Evolutionary conservation across 2,888 invertebrate species (phyloP).

Genomic region (Trissoscelio sp.): DNA sequence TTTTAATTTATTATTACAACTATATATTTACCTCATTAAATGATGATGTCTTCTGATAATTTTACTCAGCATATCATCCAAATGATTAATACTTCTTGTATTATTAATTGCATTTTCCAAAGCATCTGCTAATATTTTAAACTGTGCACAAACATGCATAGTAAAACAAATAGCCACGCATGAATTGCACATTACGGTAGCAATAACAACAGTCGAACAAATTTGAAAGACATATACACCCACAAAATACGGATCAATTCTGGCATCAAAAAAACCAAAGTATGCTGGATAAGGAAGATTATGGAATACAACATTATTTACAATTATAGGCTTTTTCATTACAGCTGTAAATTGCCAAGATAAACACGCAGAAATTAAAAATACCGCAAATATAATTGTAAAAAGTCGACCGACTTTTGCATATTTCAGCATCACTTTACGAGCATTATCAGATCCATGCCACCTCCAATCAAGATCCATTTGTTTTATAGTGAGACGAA

Average conservation of each 20-base stretch:
- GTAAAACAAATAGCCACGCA: conserved; percentile 43
- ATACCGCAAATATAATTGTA: conserved; percentile 7
- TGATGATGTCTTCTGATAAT: conserved; percentile 28
- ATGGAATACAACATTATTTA: conserved; percentile 25
- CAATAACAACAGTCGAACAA: background rate
- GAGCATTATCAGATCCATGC: conserved; percentile 1
- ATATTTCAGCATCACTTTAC: conserved; percentile 41
- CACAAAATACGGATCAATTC: conserved; percentile 12
- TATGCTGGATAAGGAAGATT: conserved; percentile 43
- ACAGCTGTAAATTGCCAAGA: conserved; percentile 40
- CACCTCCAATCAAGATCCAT: conserved; percentile 40
- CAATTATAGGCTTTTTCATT: background rate
- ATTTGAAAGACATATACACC: conserved; percentile 20
- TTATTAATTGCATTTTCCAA: conserved; percentile 14
- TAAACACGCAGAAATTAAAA: conserved; percentile 14
- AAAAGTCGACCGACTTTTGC: conserved; percentile 31
- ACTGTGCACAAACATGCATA: conserved; percentile 46
- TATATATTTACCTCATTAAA: conserved; percentile 28
- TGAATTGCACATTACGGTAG: conserved; percentile 33
- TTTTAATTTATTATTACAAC: no score
- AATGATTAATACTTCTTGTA: background rate
- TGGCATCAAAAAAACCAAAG: conserved; percentile 26
- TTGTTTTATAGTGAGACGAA: conserved; percentile 24
- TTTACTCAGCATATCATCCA: background rate
- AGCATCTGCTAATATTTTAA: conserved; percentile 16